Evolutionary conservation across 2,797 vertebrate species (phyloP).

Genomic region (Sorex maritimensis): DNA sequence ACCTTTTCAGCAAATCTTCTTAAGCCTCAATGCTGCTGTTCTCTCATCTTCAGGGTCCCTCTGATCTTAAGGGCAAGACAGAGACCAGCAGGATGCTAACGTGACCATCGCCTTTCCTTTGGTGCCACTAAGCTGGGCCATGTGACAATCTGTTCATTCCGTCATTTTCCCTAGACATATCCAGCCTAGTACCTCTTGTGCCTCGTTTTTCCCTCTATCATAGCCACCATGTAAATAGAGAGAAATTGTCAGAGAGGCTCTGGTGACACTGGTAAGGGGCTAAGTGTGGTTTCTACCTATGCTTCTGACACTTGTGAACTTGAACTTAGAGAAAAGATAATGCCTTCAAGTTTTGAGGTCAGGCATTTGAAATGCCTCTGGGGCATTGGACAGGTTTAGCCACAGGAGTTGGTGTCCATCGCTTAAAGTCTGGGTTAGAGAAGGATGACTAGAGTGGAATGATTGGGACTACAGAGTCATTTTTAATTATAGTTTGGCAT

Average conservation of each 20-base stretch:
- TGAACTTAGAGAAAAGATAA: not conserved
- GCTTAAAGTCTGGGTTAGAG: not conserved
- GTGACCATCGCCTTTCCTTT: no score
- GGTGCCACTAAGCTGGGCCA: no score
- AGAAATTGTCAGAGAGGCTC: not conserved
- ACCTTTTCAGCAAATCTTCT: no score
- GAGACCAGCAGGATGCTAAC: no score
- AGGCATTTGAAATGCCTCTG: not conserved
- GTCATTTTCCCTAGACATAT: no score
- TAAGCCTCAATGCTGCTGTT: no score
- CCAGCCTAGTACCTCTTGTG: no score
- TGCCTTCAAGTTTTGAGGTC: not conserved
- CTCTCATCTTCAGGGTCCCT: no score
- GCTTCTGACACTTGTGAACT: not conserved
- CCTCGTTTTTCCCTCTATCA: no score
- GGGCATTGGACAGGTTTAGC: not conserved
- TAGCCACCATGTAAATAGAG: not conserved
- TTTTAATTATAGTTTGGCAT: fast-evolving
- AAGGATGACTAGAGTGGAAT: not conserved
- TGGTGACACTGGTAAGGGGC: not conserved
- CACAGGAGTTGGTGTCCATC: not conserved
- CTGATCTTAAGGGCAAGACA: no score
- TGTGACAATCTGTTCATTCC: no score
- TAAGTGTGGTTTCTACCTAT: not conserved
- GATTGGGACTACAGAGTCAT: not conserved